These are phyloP conservation scores for Rallus limicola DNA, from an alignment of 2,113 vertebrate species.

Conservation along the genomic window DNA sequence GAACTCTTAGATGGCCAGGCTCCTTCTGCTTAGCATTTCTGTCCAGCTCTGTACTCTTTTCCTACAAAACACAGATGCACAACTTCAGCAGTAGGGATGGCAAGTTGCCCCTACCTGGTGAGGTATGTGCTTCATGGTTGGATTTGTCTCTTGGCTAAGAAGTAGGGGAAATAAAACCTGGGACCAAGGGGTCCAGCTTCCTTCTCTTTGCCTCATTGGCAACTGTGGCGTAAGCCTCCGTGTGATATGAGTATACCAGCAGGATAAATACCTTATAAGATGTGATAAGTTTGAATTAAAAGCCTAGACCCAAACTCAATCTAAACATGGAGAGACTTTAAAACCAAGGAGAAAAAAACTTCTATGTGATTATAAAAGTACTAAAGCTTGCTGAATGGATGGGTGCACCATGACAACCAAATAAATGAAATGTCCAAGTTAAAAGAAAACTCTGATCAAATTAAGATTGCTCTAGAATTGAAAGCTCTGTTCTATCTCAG, in stretches of 20 bases:
- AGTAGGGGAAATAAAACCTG: neutral
- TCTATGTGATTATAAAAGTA: neutral
- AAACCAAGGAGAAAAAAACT: neutral
- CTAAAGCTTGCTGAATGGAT: neutral
- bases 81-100: neutral
- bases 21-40: neutral
- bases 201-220: accelerated
- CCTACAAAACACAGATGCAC: neutral
- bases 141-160: neutral
- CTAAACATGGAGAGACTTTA: neutral
- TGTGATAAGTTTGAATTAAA: neutral
- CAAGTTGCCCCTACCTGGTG: neutral
- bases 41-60: neutral
- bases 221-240: neutral
- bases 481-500: neutral
- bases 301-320: neutral
- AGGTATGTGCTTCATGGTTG: neutral
- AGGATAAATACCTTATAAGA: neutral
- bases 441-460: neutral
- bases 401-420: neutral
- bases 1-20: neutral
- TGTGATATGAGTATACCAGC: neutral
- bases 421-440: neutral
- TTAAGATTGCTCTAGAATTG: neutral
- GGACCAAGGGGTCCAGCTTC: neutral